These are phyloP conservation scores for Otus sunia DNA, from an alignment of 2,113 vertebrate genomes.

Conservation along the genomic window DNA sequence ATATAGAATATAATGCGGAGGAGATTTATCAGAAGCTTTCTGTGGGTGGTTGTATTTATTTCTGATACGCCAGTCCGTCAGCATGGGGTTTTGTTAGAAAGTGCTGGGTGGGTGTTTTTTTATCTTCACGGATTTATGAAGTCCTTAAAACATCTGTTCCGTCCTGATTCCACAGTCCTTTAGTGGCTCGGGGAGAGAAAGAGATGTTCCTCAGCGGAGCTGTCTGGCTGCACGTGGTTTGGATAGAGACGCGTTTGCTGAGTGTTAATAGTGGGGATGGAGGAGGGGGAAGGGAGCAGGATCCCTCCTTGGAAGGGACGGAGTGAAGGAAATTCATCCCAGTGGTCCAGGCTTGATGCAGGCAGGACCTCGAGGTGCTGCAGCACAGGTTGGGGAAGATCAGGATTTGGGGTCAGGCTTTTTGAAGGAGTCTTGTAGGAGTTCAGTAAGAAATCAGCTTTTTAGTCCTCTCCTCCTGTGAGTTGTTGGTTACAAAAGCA, in stretches of 20 bases:
- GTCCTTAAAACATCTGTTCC: constrained; percentile 73
- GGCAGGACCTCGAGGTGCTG: neutral
- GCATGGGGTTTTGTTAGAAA: constrained; percentile 57
- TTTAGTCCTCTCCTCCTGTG: neutral
- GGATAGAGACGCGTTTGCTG: neutral
- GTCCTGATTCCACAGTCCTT: constrained; percentile 52
- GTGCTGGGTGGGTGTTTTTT: constrained; percentile 61
- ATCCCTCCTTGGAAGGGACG: neutral
- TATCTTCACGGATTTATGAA: constrained; percentile 60
- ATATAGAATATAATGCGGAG: neutral
- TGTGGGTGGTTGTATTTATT: constrained; percentile 62
- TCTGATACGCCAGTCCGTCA: constrained; percentile 50
- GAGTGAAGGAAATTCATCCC: neutral
- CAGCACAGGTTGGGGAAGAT: accelerated
- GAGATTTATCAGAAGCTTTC: constrained; percentile 55
- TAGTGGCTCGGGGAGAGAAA: neutral
- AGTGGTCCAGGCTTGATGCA: neutral
- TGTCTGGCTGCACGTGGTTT: neutral
- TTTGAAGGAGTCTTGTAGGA: neutral
- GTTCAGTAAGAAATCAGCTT: neutral
- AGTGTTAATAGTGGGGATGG: neutral
- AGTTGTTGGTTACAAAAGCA: neutral
- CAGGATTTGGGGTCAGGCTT: neutral
- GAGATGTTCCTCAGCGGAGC: neutral
- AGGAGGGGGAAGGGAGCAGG: neutral